Base-by-base conservation (phyloP, 1,140 invertebrate species). In the Lepidurus couesii region DNA sequence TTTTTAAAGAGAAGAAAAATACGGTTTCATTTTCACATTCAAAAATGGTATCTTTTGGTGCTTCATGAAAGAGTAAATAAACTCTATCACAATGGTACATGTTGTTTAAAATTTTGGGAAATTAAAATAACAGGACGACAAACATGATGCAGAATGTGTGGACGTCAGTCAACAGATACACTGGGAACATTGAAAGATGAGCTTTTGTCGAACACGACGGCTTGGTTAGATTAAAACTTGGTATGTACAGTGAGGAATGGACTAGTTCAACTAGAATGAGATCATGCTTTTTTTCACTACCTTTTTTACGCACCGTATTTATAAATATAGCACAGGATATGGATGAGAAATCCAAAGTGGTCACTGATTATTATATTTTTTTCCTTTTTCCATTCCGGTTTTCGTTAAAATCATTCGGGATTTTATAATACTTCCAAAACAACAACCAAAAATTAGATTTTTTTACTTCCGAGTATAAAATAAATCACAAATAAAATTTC, bases 231-330 rank as follows among this genome's bases (percentile, higher is more conserved):
- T 13, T 65, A 13, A 65, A 34, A 65, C 8, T 65, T 65, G 53
- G 21, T 65, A 65, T 65, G 53, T 65, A 65, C 53, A 65, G 53
- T 65, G 53, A 65, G 53, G 53, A 65, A 65, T 65, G 53, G 53
- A 65, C 53, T 65, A 65, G 53, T 65, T 65, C 53, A 65, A 65
- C 53, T 65, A 65, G 53, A 65, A 65, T 65, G 53, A 65, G n/a
- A n/a, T 65, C 53, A n/a, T 65, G 13, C 21, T 21, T 7, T 9
- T 53, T 53, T 65, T 21, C 8, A 4, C 53, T 65, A n/a, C 53
- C 16, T 21, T 65, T 21, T 10, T 10, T 47, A 47, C 7, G 45
- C 53, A 65, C 53, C n/a, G 53, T 65, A 65, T 65, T 65, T 13
- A 65, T 65, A 65, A 65, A 65, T 65, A 65, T 65, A 65, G 21